A percentile compares a stretch with the other conserved stretches of the same genome.
Conservation (phyloP, 1,140 invertebrate genomes). For the Cotesia typhae region DNA sequence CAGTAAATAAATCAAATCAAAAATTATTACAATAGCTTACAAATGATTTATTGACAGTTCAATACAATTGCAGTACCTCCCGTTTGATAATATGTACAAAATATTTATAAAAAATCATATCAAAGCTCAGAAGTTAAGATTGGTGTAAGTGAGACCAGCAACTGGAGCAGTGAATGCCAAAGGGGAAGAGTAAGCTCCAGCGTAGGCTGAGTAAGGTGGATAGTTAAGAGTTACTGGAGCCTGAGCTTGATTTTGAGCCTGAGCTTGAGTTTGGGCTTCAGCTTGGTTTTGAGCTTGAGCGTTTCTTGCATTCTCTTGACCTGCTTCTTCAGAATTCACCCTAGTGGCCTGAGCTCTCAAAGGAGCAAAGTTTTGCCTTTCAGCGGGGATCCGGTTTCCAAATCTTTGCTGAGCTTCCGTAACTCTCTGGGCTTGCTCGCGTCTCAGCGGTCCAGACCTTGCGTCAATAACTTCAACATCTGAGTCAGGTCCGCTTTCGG, state of each 20-base stretch:
- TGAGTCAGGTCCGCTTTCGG: slow-evolving; percentile 55
- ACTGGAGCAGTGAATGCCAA: slow-evolving; percentile 53
- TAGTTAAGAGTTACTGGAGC: slow-evolving; percentile 44
- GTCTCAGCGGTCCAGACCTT: slow-evolving; percentile 44
- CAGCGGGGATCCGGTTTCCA: not conserved
- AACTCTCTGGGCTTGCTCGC: slow-evolving; percentile 26
- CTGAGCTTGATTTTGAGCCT: slow-evolving; percentile 39
- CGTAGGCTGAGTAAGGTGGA: slow-evolving; percentile 55
- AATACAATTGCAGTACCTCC: not conserved
- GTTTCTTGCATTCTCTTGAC: not conserved
- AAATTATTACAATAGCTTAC: slow-evolving; percentile 24
- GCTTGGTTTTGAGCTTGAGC: not conserved
- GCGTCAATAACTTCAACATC: slow-evolving; percentile 61
- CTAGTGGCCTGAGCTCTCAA: slow-evolving; percentile 30
- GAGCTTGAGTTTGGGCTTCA: not conserved
- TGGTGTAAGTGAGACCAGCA: slow-evolving; percentile 50
- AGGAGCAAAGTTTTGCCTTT: slow-evolving; percentile 20
- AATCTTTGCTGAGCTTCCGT: slow-evolving; percentile 6
- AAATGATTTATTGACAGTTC: slow-evolving; percentile 28
- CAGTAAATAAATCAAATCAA: not conserved
- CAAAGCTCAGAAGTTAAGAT: slow-evolving; percentile 46
- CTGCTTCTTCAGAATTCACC: slow-evolving; percentile 1
- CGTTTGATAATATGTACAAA: slow-evolving; percentile 22
- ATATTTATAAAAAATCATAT: not conserved
- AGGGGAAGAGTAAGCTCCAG: slow-evolving; percentile 55